Evolutionary conservation across 2,797 vertebrate genomes (phyloP), one percentile per base, ranked within the genome.

Genomic region (Octomys mimax): DNA sequence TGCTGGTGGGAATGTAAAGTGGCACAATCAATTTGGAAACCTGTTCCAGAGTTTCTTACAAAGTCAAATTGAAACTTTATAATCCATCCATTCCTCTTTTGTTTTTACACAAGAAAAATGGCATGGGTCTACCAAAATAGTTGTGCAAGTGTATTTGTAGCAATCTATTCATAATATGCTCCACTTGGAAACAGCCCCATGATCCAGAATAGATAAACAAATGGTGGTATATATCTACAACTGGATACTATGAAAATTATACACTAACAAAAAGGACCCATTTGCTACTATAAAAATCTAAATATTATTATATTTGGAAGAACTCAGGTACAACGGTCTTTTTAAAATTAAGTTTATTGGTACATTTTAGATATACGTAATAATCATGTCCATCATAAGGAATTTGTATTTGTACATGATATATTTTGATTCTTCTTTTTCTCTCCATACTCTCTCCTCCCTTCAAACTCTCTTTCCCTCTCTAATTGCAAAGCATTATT

Each of bases 31-130:
- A 5, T 87, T 68, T 52, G 39, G 39, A 87, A 91, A 91, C 54
- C 70, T 54, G 19, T 31, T 70, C n/a, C 26, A 18, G 8, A 33
- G 7, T 66, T 88, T 73, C 49, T 71, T 73, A 19, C 22, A 87
- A 87, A 71, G n/a, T 59, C 84, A 92, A 73, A 92, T 85, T 61
- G 75, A n/a, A 52, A 88, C 2, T 84, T 62, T 79, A 92, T 59
- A 49, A 52, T 7, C 11, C 12, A 26, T 78, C 28, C 59, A 21
- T 75, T 89, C n/a, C 5, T 66, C 33, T 21, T 82, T 92, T 6
- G 3, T 24, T 83, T 82, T 86, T 54, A 68, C 33, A 36, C 16
- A 61, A 39, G 64, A 85, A 28, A 89, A 75, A 68, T 62, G 16
- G 31, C 31, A 77, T 19, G 52, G 18, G 10, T 70, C 42, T 36